These are phyloP conservation scores for Metellina segmentata DNA, from an alignment of 2,888 invertebrate species.

Conservation along the genomic window DNA sequence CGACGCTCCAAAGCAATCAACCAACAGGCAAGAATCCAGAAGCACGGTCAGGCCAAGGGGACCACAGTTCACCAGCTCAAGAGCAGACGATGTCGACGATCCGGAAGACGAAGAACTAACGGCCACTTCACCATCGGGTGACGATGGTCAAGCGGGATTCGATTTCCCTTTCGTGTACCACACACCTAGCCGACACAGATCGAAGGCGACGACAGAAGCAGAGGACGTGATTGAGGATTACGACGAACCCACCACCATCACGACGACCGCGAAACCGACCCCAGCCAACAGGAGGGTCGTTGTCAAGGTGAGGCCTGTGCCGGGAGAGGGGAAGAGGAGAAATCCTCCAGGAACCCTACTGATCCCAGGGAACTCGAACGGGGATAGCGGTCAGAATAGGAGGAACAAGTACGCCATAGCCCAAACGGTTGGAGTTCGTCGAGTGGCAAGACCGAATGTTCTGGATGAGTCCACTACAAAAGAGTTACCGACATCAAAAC, in stretches of 20 bases:
- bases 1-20: not conserved
- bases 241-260: conserved; percentile 38
- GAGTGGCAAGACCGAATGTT: conserved; percentile 52
- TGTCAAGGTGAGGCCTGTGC: conserved; percentile 60
- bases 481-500: conserved; percentile 10
- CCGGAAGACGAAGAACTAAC: conserved; percentile 11
- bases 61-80: conserved; percentile 63
- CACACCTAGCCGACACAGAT: conserved; percentile 67
- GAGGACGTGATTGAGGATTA: conserved; percentile 34
- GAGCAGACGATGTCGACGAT: conserved; percentile 22
- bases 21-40: not conserved
- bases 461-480: conserved; percentile 58
- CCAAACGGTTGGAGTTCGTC: conserved; percentile 64
- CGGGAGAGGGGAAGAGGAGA: conserved; percentile 51
- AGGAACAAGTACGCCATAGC: conserved; percentile 63
- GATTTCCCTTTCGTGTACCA: conserved; percentile 75
- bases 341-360: conserved; percentile 50
- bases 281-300: conserved; percentile 59
- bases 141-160: conserved; percentile 29
- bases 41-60: conserved; percentile 56
- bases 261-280: conserved; percentile 28
- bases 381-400: conserved; percentile 1
- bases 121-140: conserved; percentile 23
- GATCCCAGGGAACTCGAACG: conserved; percentile 4
- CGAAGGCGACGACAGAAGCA: conserved; percentile 2